Percentiles rank a stretch among this genome's conserved stretches.
phyloP scores from a whole-genome alignment of 2,113 vertebrate genomes.

The Corythornis vintsioides region DNA sequence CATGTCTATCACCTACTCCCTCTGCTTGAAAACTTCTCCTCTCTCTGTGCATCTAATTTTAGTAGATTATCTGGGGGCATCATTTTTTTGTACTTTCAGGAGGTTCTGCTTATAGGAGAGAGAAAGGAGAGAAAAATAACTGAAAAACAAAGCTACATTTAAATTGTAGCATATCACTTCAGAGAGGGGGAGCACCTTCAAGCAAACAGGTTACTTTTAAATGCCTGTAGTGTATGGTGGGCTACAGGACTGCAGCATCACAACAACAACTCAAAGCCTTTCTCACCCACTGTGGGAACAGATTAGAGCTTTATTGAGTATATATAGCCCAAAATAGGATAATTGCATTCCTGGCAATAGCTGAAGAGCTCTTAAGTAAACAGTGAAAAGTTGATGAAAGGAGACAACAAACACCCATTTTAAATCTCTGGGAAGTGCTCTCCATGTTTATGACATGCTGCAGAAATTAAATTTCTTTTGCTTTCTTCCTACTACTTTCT shows the following conservation, averaged over 20 bases:
- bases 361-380: slow-evolving; percentile 17
- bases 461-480: not conserved
- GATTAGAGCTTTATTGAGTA: not conserved
- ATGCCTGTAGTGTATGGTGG: not conserved
- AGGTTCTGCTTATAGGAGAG: not conserved
- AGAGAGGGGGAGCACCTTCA: not conserved
- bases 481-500: not conserved
- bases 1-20: not conserved
- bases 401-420: not conserved
- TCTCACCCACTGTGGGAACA: not conserved
- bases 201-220: not conserved
- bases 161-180: not conserved
- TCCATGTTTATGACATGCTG: not conserved
- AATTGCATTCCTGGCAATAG: slow-evolving; percentile 11
- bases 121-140: not conserved
- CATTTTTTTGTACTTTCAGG: not conserved
- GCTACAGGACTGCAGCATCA: not conserved
- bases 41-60: not conserved
- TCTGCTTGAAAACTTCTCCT: not conserved
- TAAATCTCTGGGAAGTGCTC: not conserved
- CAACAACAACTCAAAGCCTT: not conserved
- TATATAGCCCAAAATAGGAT: not conserved
- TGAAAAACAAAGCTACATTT: not conserved
- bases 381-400: slow-evolving; percentile 19
- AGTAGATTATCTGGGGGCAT: not conserved